Percentiles rank a stretch among this genome's conserved stretches.
phyloP scores from a whole-genome alignment of 2,888 invertebrate genomes.

The Scrobipalpa atriplicella region DNA sequence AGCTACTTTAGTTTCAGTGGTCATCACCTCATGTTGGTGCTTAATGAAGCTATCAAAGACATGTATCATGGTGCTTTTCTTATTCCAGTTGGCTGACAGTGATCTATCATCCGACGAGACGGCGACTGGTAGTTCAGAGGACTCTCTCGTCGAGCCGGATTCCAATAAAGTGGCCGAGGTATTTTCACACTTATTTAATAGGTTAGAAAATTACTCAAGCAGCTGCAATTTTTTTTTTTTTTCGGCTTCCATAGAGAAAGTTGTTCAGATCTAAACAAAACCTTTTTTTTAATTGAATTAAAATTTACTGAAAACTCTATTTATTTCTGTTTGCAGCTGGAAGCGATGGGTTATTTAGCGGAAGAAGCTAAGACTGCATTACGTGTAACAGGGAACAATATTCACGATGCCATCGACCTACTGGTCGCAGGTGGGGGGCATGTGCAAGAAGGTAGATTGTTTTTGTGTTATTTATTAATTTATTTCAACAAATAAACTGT shows the following conservation, averaged over 20 bases:
- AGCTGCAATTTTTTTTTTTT: no score
- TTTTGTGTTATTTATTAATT: no score
- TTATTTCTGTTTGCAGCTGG: constrained; percentile 59
- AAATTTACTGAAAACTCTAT: no score
- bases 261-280: no score
- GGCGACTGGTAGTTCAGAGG: constrained; percentile 50
- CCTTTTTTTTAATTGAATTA: no score
- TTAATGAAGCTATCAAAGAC: no score
- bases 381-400: constrained; percentile 76
- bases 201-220: no score
- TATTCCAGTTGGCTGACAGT: constrained; percentile 48
- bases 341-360: constrained; percentile 84
- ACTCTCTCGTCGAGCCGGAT: constrained; percentile 55
- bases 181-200: constrained; percentile 7
- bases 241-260: no score
- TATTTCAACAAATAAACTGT: no score
- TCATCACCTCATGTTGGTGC: no score
- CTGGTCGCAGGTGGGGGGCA: constrained; percentile 73
- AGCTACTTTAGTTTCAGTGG: no score
- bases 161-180: constrained; percentile 63
- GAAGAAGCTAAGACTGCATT: constrained; percentile 81
- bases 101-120: constrained; percentile 49
- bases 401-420: constrained; percentile 83
- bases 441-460: constrained; percentile 34
- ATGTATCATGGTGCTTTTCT: neutral